phyloP scores from a whole-genome alignment of 2,888 invertebrate species.

The Dynastes tityus region DNA sequence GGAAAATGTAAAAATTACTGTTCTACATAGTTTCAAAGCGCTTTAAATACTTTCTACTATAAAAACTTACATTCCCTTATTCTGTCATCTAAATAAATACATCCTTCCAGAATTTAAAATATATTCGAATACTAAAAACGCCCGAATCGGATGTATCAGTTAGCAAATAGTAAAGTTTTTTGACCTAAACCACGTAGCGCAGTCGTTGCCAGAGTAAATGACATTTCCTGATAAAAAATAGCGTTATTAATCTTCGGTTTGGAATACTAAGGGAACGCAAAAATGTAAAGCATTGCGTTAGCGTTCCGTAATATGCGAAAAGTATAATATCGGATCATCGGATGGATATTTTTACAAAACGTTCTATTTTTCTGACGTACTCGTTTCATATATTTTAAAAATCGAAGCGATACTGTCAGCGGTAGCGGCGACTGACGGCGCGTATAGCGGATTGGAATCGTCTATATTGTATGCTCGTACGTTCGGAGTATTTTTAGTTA shows the following conservation, averaged over 20 bases:
- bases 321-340: no score
- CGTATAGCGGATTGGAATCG: slow-evolving; percentile 2
- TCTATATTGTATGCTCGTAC: background rate
- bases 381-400: slow-evolving; percentile 9
- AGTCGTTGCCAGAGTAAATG: background rate
- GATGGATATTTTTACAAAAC: no score
- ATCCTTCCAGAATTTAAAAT: background rate
- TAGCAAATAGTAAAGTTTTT: slow-evolving; percentile 12
- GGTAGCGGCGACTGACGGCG: background rate
- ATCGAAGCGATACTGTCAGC: slow-evolving; percentile 17
- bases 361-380: background rate
- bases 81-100: background rate
- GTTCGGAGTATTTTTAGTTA: background rate
- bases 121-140: background rate
- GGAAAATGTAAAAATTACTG: no score
- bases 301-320: no score
- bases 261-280: no score
- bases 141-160: background rate
- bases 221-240: slow-evolving; percentile 18
- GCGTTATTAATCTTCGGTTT: background rate
- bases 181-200: background rate
- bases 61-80: background rate
- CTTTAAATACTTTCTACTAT: no score
- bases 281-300: no score
- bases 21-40: no score